These are phyloP conservation scores for Leptura quadrifasciata DNA, from an alignment of 2,888 invertebrate species.

Conservation along the genomic window DNA sequence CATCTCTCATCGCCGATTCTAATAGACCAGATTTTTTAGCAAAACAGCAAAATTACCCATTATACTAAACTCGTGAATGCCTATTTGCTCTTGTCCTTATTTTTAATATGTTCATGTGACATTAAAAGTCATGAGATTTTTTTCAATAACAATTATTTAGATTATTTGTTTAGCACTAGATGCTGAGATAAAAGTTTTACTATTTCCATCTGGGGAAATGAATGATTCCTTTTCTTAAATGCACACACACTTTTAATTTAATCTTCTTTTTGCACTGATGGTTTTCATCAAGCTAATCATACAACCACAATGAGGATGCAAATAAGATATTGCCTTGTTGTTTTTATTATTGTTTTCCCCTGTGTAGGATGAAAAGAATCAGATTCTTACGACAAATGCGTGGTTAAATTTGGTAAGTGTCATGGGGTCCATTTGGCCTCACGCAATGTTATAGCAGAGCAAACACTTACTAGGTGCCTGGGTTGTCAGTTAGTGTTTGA, in stretches of 20 bases:
- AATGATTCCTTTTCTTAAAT: neutral
- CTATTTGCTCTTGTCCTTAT: too few relatives aligned
- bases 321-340: constrained; percentile 70
- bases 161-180: too few relatives aligned
- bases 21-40: too few relatives aligned
- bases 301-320: constrained; percentile 27
- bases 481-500: constrained; percentile 67
- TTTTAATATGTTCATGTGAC: too few relatives aligned
- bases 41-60: too few relatives aligned
- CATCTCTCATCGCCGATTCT: too few relatives aligned
- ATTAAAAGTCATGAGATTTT: too few relatives aligned
- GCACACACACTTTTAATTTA: constrained; percentile 14
- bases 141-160: too few relatives aligned
- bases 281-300: constrained; percentile 13
- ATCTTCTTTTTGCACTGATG: constrained; percentile 21
- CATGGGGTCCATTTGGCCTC: constrained; percentile 72
- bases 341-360: constrained; percentile 75
- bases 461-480: constrained; percentile 65
- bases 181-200: neutral
- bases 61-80: too few relatives aligned
- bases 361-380: constrained; percentile 98
- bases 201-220: neutral
- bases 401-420: constrained; percentile 98
- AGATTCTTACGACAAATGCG: constrained; percentile 98
- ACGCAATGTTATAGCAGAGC: constrained; percentile 71